Percentiles rank a stretch among this genome's conserved stretches.
Evolutionary conservation across 2,113 vertebrate genomes (phyloP).

Genomic region (Neopipo cinnamomea): DNA sequence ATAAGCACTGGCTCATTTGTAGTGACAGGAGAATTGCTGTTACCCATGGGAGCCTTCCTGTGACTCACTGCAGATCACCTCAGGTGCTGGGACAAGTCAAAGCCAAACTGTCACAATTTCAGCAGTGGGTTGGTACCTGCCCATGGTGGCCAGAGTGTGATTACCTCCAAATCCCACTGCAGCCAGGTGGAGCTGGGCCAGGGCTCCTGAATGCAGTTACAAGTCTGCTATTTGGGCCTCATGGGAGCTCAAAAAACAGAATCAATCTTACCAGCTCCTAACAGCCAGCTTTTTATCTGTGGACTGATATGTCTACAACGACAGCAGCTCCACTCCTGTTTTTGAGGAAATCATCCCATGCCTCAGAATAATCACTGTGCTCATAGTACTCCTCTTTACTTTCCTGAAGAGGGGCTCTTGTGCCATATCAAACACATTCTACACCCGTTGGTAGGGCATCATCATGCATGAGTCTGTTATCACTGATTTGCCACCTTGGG

Average conservation of each 20-base stretch:
- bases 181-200: neutral
- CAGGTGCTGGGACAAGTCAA: neutral
- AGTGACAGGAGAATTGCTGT: neutral
- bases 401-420: neutral
- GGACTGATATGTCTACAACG: neutral
- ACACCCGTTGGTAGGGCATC: neutral
- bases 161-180: neutral
- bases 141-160: fast-evolving
- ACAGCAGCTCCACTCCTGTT: neutral
- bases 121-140: neutral
- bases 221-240: neutral
- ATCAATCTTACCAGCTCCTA: neutral
- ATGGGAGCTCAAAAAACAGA: neutral
- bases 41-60: neutral
- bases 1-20: neutral
- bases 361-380: neutral
- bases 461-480: neutral
- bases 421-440: neutral
- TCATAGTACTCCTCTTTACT: neutral
- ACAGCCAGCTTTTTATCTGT: neutral
- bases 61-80: neutral
- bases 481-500: neutral
- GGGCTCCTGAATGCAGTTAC: neutral
- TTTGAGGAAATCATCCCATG: neutral
- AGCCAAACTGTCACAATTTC: neutral